A percentile compares a stretch with the other conserved stretches of the same genome.
Conservation (phyloP, 2,113 vertebrate genomes). For the Prionailurus viverrinus region DNA sequence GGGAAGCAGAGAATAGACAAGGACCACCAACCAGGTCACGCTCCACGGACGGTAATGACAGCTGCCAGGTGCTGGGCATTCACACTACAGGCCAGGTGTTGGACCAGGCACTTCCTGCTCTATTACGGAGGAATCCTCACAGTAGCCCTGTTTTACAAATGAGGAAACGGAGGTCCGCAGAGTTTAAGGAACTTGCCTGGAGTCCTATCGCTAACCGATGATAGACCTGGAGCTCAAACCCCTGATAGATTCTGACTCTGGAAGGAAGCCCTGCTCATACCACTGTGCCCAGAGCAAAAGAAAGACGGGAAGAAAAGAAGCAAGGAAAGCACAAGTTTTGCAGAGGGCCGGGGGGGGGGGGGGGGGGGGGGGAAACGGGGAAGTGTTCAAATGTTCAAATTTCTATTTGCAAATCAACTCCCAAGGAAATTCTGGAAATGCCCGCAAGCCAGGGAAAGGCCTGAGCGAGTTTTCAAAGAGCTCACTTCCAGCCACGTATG, state of each 20-base stretch:
- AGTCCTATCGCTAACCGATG: neutral
- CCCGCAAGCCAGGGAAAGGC: neutral
- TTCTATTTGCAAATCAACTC: neutral
- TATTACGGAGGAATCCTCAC: neutral
- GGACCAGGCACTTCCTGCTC: neutral
- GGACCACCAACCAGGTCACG: too few relatives aligned
- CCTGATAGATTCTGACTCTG: neutral
- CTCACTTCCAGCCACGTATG: neutral
- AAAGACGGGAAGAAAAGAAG: neutral
- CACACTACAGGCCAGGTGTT: neutral
- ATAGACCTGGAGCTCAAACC: neutral
- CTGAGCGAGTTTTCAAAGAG: neutral
- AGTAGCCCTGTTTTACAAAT: neutral
- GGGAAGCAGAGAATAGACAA: neutral
- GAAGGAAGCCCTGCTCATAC: neutral
- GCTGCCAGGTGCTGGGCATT: neutral
- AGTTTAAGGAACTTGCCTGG: neutral
- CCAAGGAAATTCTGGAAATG: neutral
- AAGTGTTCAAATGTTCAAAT: neutral
- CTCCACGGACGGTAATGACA: neutral
- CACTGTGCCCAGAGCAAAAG: neutral
- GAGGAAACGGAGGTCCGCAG: neutral
- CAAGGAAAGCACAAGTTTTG: neutral
- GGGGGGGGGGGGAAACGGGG: too few relatives aligned
- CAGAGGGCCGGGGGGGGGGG: neutral